A percentile compares a stretch with the other conserved stretches of the same genome.
Conservation (phyloP, 2,888 invertebrate species). For the Drosophila hamatofila region DNA sequence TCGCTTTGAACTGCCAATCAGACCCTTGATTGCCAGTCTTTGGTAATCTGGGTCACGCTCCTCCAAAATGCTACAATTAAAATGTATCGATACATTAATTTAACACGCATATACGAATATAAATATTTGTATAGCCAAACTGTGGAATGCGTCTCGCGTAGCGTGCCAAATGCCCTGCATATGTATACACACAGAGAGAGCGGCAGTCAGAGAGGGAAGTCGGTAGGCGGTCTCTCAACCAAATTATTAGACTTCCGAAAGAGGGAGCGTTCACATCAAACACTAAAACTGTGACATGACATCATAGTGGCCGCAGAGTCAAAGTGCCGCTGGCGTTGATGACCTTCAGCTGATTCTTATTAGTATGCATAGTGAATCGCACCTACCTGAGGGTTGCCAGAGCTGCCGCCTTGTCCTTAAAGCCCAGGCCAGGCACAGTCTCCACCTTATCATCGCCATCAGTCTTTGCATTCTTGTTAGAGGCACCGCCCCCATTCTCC, state of each 20-base stretch:
- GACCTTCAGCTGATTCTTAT: conserved; percentile 44
- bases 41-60: conserved; percentile 92
- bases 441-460: conserved; percentile 87
- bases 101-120: conserved; percentile 17
- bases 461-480: conserved; percentile 85
- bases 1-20: conserved; percentile 90
- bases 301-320: conserved; percentile 62
- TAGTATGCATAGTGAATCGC: background rate
- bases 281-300: conserved; percentile 74
- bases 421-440: conserved; percentile 90
- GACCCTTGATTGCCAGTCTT: conserved; percentile 89
- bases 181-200: conserved; percentile 22
- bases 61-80: conserved; percentile 86
- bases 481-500: conserved; percentile 85
- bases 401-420: conserved; percentile 92
- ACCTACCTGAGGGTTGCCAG: conserved; percentile 88
- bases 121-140: conserved; percentile 25
- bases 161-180: conserved; percentile 30
- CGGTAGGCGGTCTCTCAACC: conserved; percentile 34
- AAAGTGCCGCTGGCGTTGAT: conserved; percentile 25
- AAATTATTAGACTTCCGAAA: conserved; percentile 56
- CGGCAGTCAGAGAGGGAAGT: conserved; percentile 32
- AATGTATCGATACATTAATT: conserved; percentile 17
- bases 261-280: conserved; percentile 31
- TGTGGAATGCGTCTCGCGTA: conserved; percentile 34